A percentile compares a stretch with the other conserved stretches of the same genome.
Evolutionary conservation across 2,113 vertebrate genomes (phyloP).

Genomic region (Lampris megalopsis): DNA sequence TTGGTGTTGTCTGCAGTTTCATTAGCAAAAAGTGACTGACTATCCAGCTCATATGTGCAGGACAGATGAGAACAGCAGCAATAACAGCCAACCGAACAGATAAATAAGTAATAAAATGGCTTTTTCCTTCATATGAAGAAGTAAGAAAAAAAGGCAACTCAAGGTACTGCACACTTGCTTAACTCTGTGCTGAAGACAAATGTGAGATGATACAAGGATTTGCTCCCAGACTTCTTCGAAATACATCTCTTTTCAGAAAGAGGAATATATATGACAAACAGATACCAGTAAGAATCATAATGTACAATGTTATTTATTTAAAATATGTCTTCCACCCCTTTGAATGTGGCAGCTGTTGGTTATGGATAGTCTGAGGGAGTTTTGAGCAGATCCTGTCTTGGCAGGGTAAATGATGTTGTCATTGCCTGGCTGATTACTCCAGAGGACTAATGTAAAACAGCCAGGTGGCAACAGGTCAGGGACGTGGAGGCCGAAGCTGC

Average conservation of each 20-base stretch:
- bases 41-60: neutral
- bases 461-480: slow-evolving; percentile 8
- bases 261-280: slow-evolving; percentile 57
- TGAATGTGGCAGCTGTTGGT: slow-evolving; percentile 64
- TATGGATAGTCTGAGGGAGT: slow-evolving; percentile 44
- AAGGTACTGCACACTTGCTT: neutral
- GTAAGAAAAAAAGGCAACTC: neutral
- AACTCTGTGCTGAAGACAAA: neutral
- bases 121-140: neutral
- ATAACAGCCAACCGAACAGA: neutral
- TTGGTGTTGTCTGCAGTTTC: too few species aligned
- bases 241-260: slow-evolving; percentile 47
- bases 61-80: slow-evolving; percentile 11
- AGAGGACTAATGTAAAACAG: slow-evolving; percentile 22
- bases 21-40: too few species aligned
- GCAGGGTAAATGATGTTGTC: slow-evolving; percentile 39
- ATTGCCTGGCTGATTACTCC: slow-evolving; percentile 50
- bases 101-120: neutral
- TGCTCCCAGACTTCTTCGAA: slow-evolving; percentile 9
- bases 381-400: slow-evolving; percentile 54
- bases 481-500: neutral
- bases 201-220: neutral
- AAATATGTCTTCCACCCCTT: slow-evolving; percentile 64
- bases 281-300: slow-evolving; percentile 34
- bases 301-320: slow-evolving; percentile 32